A percentile compares a stretch with the other conserved stretches of the same genome.
These are phyloP conservation scores for Papilio dardanus DNA, from an alignment of 1,140 invertebrate genomes.

Conservation along the genomic window DNA sequence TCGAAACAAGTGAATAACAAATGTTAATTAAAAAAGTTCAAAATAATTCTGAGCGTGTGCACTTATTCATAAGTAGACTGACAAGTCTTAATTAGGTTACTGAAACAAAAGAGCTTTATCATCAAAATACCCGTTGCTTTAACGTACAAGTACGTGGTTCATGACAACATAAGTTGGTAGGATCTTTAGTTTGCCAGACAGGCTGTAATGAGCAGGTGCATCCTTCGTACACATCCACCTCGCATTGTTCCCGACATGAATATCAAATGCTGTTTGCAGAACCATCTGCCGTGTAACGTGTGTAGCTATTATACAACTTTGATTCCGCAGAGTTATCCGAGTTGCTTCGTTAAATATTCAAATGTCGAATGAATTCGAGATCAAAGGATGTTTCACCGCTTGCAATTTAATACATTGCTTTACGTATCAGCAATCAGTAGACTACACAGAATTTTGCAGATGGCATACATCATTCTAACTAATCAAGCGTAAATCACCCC, in stretches of 20 bases:
- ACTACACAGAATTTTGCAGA: neutral
- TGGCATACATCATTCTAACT: neutral
- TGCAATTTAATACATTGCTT: conserved; percentile 29
- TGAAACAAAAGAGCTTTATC: neutral
- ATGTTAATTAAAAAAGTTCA: too few species aligned
- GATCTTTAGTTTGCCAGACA: conserved; percentile 30
- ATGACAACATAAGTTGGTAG: conserved; percentile 11
- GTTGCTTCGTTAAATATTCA: conserved; percentile 48
- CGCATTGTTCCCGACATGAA: conserved; percentile 52
- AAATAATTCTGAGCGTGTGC: too few species aligned
- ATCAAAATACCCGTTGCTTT: neutral
- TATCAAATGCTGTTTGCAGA: conserved; percentile 63
- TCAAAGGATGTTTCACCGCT: conserved; percentile 19
- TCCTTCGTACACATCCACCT: conserved; percentile 36
- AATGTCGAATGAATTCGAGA: conserved; percentile 33
- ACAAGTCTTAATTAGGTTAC: conserved; percentile 3
- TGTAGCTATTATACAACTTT: conserved; percentile 59
- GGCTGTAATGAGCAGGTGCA: conserved; percentile 33
- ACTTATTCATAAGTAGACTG: too few species aligned
- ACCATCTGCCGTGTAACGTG: conserved; percentile 47
- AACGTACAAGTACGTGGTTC: conserved; percentile 6
- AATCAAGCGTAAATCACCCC: too few species aligned
- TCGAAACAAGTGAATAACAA: too few species aligned
- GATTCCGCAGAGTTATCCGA: conserved; percentile 57
- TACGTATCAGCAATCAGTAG: neutral